Conservation (phyloP, 2,113 vertebrate species). For the Grallaria varia region DNA sequence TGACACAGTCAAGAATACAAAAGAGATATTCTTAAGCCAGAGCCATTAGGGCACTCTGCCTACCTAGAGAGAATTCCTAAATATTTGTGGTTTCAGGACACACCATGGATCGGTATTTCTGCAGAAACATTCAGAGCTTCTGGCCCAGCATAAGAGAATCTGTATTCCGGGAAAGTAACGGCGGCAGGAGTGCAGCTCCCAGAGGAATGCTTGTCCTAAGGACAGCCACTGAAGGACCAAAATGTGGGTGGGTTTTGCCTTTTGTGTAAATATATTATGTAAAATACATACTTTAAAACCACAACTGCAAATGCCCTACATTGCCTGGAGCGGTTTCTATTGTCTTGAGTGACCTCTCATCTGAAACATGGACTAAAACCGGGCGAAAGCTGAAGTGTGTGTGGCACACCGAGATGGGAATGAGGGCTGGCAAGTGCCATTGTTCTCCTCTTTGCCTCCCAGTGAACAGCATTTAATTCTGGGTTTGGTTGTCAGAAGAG, state of each 20-base stretch:
- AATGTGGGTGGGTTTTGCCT: not conserved
- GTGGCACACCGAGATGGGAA: constrained; percentile 15
- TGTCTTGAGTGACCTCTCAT: not conserved
- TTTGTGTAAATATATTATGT: not conserved
- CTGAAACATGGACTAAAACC: not conserved
- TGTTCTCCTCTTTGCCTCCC: constrained; percentile 34
- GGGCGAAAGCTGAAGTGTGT: not conserved
- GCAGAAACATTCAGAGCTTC: not conserved
- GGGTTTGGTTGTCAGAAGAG: constrained; percentile 22
- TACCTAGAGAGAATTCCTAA: not conserved
- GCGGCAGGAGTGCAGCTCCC: not conserved
- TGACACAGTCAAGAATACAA: not conserved
- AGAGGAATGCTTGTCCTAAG: not conserved
- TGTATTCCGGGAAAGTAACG: not conserved
- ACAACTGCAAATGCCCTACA: not conserved
- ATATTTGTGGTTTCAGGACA: not conserved
- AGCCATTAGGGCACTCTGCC: not conserved
- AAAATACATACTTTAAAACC: not conserved
- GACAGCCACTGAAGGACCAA: not conserved
- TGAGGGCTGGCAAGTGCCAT: constrained; percentile 41
- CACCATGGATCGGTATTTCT: not conserved
- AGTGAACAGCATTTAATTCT: not conserved
- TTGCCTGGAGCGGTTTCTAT: not conserved
- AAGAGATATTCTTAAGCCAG: not conserved
- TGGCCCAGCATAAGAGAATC: not conserved